Evolutionary conservation across 2,797 vertebrate genomes (phyloP), one percentile per base, ranked within the genome.

Genomic region (Cyclopterus lumpus): DNA sequence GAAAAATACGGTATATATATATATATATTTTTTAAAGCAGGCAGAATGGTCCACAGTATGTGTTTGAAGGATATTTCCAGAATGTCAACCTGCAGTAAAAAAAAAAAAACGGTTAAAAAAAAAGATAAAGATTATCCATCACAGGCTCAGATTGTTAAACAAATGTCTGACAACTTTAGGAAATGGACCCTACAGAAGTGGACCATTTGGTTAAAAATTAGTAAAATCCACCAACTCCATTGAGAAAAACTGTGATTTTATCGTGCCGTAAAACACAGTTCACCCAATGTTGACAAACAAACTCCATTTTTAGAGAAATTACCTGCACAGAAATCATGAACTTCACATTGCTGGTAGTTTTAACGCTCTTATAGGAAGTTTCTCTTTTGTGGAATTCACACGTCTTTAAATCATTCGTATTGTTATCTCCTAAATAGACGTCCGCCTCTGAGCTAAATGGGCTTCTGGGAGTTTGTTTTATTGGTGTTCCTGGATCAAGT

Each of bases 401-500:
- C 44, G 20, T 42, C 28, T 12, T 16, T 71, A 5, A 26, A 11
- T 73, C 28, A 53, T 14, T 22, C 16, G 6, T 69, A 5, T 46
- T 78, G 18, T 61, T 70, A 34, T 77, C 38, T 63, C 73, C 30
- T 75, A 79, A 67, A 55, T 48, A 58, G 38, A 26, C 3, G 28
- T 30, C 26, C 15, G 40, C 8, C 46, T 9, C n/a, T 51, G 8
- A 65, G 65, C 68, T 44, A 40, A 69, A 70, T 11, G 0, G 22
- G 36, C 55, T 57, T 67, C n/a, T 55, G n/a, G 49, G 46, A 14
- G 8, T n/a, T 42, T 61, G 44, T 59, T 51, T 79, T 68, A 88
- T 73, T 86, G 55, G 44, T 75, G 48, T 81, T 77, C 62, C 54
- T 83, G 88, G 75, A 83, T 77, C 34, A 63, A 46, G 54, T 26